Base-by-base conservation (phyloP, 2,113 vertebrate species). In the Dinomys branickii region DNA sequence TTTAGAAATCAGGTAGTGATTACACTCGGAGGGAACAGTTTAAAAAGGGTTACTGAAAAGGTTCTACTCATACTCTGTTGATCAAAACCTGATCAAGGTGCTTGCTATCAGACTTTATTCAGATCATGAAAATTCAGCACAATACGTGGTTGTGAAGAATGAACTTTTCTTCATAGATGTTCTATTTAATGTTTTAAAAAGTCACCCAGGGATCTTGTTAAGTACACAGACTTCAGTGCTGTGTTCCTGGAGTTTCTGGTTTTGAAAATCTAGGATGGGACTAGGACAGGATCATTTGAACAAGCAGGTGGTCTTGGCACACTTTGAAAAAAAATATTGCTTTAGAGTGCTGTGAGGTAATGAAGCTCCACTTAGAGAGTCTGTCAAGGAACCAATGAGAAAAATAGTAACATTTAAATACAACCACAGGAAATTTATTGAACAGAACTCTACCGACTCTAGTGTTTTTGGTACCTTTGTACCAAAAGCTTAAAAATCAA, bases 191-290 rank as follows among this genome's bases (percentile, higher is more conserved):
- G 3, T 85, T 95, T 93, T 82, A 91, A 77, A 95, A 85, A 95
- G 73, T 95, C 87, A 88, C 41, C 65, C 52, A 95, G 54, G 41
- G 47, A 80, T 95, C 91, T 91, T 94, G 17, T 90, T 89, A 89
- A 97, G 58, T 50, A 47, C 91, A 71, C 52, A 80, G 12, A 94
- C 82, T 88, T 95, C 84, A 83, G 59, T 17, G n/a, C n/a, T 85
- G 78, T 58, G 30, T 85, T 85, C 81, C 54, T 86, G 54, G 54
- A 96, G 85, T 41, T 85, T 95, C 85, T 86, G 58, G 92, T 85
- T 96, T 95, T 89, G 82, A 85, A 94, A 94, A 83, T 52, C 78
- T 85, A 85, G 14, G 52, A 52, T 93, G 69, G 65, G 28, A 47
- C 28, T 44, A 63, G 30, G 20, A 69, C 91, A 61, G 16, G 17